These are phyloP conservation scores for Formica selysi DNA, from an alignment of 1,140 invertebrate genomes.

Conservation along the genomic window DNA sequence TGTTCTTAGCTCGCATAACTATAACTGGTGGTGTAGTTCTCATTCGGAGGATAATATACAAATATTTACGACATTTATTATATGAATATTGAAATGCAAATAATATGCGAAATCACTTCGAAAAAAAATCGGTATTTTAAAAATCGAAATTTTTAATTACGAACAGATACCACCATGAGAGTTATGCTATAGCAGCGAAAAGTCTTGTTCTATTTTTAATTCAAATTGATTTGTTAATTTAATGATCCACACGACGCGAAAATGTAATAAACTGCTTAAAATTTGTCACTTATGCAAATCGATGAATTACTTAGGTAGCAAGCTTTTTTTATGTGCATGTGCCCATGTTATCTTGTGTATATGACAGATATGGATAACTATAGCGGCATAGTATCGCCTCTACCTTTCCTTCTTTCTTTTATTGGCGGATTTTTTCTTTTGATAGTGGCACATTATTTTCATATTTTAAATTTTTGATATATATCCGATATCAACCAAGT, in stretches of 20 bases:
- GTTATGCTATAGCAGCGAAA: constrained; percentile 11
- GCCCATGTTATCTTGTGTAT: background rate
- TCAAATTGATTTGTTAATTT: background rate
- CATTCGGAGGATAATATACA: background rate
- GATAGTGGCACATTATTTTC: background rate
- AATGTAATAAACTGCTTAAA: background rate
- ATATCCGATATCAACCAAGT: background rate
- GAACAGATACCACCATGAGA: background rate
- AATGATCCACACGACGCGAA: constrained; percentile 11
- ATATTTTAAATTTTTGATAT: background rate
- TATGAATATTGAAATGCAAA: background rate
- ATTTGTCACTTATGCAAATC: background rate
- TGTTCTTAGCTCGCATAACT: background rate
- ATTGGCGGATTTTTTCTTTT: constrained; percentile 21
- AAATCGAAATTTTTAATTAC: background rate
- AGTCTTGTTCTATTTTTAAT: constrained; percentile 12
- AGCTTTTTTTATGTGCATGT: constrained; percentile 6
- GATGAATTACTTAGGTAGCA: background rate
- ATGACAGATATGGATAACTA: background rate
- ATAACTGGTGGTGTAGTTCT: background rate
- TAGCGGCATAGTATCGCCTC: constrained; percentile 45
- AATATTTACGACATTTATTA: background rate
- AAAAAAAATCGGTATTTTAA: background rate
- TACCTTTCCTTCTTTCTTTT: constrained; percentile 40
- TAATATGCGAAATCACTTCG: background rate